These are phyloP conservation scores for Folsomia manolachei DNA, from an alignment of 2,888 invertebrate genomes.

Conservation along the genomic window DNA sequence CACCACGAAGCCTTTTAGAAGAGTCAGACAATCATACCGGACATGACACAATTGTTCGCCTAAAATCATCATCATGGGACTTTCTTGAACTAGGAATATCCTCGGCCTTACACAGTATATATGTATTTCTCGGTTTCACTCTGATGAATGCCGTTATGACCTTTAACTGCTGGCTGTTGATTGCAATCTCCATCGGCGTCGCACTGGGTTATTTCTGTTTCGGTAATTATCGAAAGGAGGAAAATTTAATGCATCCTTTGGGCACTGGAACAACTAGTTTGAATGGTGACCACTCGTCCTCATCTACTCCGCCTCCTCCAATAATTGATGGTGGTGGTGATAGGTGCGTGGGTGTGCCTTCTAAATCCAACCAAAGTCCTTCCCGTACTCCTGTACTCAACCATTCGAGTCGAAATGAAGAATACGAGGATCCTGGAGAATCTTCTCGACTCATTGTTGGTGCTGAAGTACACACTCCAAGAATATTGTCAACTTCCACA, in stretches of 20 bases:
- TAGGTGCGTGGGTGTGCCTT: background rate
- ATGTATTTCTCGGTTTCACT: conserved; percentile 39
- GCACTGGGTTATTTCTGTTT: conserved; percentile 44
- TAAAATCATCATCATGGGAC: background rate
- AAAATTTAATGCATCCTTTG: background rate
- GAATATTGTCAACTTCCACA: background rate
- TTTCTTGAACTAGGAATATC: conserved; percentile 24
- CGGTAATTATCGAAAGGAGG: conserved; percentile 17
- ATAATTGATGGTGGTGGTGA: background rate
- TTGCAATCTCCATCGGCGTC: conserved; percentile 35
- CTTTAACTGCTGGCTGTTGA: conserved; percentile 42
- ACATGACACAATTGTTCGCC: background rate
- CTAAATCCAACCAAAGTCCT: too few species aligned
- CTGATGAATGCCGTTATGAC: conserved; percentile 50
- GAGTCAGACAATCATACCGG: background rate
- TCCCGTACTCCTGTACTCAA: background rate
- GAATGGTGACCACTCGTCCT: background rate
- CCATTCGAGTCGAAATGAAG: background rate
- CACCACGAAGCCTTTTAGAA: conserved; percentile 12
- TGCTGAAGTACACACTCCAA: conserved; percentile 25
- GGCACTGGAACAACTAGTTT: background rate
- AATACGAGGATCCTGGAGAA: conserved; percentile 4
- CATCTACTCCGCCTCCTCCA: background rate
- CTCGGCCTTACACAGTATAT: conserved; percentile 41
- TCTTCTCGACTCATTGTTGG: conserved; percentile 24